Base-by-base conservation (phyloP, 2,113 vertebrate genomes). In the Heliornis fulica region DNA sequence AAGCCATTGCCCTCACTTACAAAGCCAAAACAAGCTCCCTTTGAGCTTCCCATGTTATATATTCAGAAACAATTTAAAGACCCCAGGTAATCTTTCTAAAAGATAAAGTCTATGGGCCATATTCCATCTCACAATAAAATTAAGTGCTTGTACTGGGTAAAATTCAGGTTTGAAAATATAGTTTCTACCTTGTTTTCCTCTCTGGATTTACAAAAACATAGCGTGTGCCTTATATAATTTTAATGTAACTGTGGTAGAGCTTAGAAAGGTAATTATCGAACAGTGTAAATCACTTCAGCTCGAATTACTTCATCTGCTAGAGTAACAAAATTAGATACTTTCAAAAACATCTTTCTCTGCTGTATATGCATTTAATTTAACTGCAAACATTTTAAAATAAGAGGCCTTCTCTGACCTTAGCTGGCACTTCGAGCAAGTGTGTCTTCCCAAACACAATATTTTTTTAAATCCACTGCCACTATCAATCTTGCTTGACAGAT, bases 61-160 rank as follows among this genome's bases (percentile, higher is more conserved):
- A 59, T 50, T 64, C 10, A 40, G 5, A 43, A 54, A 38, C 5
- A 66, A 41, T 32, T 65, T 69, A n/a, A 89, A 78, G 38, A 72
- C 15, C 28, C 41, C 66, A 45, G 8, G 17, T 41, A 48, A 41
- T 28, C 26, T 17, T 63, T 75, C 41, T 54, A 69, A 34, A 79
- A 61, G 2, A 63, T 29, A 54, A 32, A 13, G 4, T 53, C 32
- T 43, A 41, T 23, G 8, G 6, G 5, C 14, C 31, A 36, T 57
- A 54, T 22, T 45, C 5, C 7, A 15, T 83, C 51, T 51, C 6
- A 45, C 19, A 75, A 17, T 32, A 59, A 5, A 23, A 63, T 50
- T 2, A 13, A 1, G 7, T 71, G 23, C 3, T 86, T 76, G 17
- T 25, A 68, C 4, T 1, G 1, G 0, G 3, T 54, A 36, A 32